These are phyloP conservation scores for Megaceryle alcyon DNA, from an alignment of 2,797 vertebrate genomes.

Conservation along the genomic window DNA sequence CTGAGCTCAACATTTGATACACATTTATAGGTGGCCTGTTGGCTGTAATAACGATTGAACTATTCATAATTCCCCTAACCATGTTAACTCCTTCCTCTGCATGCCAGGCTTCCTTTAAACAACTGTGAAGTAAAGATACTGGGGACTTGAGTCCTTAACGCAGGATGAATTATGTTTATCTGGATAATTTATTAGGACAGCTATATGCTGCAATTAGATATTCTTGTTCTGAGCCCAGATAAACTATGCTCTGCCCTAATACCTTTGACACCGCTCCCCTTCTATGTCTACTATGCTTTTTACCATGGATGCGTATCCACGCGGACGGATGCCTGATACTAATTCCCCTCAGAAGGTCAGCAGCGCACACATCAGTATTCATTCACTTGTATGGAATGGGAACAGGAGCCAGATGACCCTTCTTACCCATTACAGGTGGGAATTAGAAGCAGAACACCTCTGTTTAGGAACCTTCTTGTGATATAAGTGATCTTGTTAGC, in stretches of 20 bases:
- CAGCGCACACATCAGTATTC: not conserved
- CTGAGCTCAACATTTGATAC: constrained; percentile 63
- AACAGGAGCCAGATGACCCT: not conserved
- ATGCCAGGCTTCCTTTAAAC: not conserved
- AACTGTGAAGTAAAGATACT: not conserved
- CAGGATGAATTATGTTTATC: not conserved
- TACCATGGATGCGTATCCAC: not conserved
- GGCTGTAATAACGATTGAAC: constrained; percentile 27
- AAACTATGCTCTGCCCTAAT: not conserved
- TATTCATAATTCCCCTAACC: constrained; percentile 35
- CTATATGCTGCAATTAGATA: not conserved
- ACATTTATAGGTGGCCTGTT: constrained; percentile 54
- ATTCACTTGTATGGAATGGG: not conserved
- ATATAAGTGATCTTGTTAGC: not conserved
- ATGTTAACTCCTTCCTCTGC: constrained; percentile 36
- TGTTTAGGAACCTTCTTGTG: not conserved
- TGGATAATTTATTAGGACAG: not conserved
- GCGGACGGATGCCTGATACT: not conserved
- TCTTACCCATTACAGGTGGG: not conserved
- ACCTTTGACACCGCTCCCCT: not conserved
- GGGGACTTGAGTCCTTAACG: not conserved
- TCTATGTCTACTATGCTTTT: not conserved
- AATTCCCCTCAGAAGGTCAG: not conserved
- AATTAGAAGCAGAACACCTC: not conserved
- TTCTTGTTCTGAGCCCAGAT: not conserved